These are phyloP conservation scores for Drosophila equinoxialis DNA, from an alignment of 1,140 invertebrate genomes.

Conservation along the genomic window DNA sequence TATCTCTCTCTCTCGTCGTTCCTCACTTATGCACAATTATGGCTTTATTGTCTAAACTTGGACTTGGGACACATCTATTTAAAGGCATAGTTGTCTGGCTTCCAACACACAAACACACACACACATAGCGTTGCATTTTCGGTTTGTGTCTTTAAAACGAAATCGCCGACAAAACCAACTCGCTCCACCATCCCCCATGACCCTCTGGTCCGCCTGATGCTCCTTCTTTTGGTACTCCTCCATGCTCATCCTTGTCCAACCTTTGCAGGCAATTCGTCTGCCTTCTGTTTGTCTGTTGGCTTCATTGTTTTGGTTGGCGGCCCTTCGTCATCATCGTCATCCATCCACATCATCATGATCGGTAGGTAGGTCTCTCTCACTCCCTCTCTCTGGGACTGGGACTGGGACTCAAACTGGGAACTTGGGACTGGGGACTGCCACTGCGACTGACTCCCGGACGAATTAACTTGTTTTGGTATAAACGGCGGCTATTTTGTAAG, in stretches of 20 bases:
- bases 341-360: slow-evolving; percentile 20
- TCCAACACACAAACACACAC: slow-evolving; percentile 14
- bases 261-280: slow-evolving; percentile 48
- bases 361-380: not conserved
- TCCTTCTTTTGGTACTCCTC: not conserved
- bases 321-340: slow-evolving; percentile 75
- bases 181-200: slow-evolving; percentile 4
- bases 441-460: slow-evolving; percentile 59
- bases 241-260: slow-evolving; percentile 4
- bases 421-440: slow-evolving; percentile 11
- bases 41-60: slow-evolving; percentile 81
- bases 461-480: slow-evolving; percentile 83
- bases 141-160: slow-evolving; percentile 72
- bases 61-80: slow-evolving; percentile 70
- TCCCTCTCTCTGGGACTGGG: too few species aligned
- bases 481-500: slow-evolving; percentile 82
- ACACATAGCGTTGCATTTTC: slow-evolving; percentile 71
- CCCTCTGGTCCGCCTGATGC: not conserved
- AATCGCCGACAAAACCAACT: slow-evolving; percentile 43
- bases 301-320: slow-evolving; percentile 79
- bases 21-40: slow-evolving; percentile 80
- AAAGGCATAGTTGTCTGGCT: slow-evolving; percentile 63
- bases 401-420: not conserved
- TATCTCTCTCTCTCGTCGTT: slow-evolving; percentile 23
- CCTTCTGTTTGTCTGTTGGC: slow-evolving; percentile 52